These are phyloP conservation scores for Spinus pinus DNA, from an alignment of 2,797 vertebrate species.

Conservation along the genomic window DNA sequence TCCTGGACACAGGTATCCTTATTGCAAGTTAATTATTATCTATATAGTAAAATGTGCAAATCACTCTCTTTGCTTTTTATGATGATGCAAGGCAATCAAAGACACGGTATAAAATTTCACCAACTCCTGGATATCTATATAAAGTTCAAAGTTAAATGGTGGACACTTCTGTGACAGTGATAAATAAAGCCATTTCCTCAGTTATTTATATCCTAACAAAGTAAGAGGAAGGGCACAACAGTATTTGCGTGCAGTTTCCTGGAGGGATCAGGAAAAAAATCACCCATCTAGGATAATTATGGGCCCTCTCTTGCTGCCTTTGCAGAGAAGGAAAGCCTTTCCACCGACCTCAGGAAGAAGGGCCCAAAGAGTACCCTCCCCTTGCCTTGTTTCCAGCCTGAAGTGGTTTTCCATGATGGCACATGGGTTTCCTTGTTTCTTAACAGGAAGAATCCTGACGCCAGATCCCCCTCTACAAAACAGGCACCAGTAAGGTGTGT, in stretches of 20 bases:
- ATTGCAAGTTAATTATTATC: slow-evolving; percentile 21
- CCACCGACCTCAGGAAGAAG: not conserved
- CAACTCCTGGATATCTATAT: not conserved
- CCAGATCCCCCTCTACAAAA: not conserved
- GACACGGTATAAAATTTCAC: not conserved
- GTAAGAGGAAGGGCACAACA: not conserved
- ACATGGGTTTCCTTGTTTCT: not conserved
- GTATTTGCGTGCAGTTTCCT: not conserved
- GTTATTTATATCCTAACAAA: not conserved
- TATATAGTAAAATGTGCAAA: not conserved
- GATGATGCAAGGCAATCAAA: not conserved
- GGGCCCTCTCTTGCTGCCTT: not conserved
- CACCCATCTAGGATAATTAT: not conserved
- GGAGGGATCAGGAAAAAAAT: not conserved
- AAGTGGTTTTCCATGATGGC: not conserved
- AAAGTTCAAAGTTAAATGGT: not conserved
- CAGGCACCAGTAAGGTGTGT: fast-evolving
- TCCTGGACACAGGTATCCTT: not conserved
- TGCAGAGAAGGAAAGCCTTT: not conserved
- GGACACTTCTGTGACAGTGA: not conserved
- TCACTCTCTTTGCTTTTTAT: not conserved
- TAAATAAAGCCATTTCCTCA: slow-evolving; percentile 9
- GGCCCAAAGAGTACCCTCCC: not conserved
- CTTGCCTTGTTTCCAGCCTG: not conserved
- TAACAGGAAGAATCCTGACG: not conserved